Evolutionary conservation across 2,888 invertebrate genomes (phyloP).

Genomic region (Arctia plantaginis): DNA sequence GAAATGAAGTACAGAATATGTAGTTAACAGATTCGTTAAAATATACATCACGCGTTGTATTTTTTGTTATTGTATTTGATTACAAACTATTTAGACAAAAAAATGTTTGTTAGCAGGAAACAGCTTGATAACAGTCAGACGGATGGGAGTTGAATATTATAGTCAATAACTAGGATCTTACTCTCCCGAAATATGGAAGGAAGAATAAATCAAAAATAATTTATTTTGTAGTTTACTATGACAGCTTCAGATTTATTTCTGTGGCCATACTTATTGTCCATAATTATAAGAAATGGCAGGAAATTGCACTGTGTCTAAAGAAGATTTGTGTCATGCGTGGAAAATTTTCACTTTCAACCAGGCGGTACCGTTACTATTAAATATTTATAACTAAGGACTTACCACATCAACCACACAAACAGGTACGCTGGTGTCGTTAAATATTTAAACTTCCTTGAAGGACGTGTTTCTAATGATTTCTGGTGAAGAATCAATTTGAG

Average conservation of each 20-base stretch:
- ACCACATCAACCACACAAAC: neutral
- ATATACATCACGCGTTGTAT: no score
- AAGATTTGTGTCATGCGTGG: constrained; percentile 23
- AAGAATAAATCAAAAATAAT: no score
- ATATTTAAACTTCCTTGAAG: constrained; percentile 13
- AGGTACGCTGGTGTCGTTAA: constrained; percentile 1
- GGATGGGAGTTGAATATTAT: neutral
- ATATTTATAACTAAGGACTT: constrained; percentile 18
- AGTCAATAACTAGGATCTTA: neutral
- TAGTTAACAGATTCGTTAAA: no score
- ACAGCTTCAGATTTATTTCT: neutral
- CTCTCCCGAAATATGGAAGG: neutral
- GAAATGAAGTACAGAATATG: no score
- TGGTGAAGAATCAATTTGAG: neutral
- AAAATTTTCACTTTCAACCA: neutral
- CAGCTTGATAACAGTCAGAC: neutral
- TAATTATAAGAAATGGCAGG: constrained; percentile 25
- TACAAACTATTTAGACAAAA: no score
- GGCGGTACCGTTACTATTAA: constrained; percentile 4
- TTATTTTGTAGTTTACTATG: no score
- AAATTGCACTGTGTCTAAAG: constrained; percentile 16
- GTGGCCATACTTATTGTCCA: neutral
- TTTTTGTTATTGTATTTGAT: no score
- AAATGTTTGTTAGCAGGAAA: no score
- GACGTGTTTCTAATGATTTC: constrained; percentile 5